Percentiles rank a stretch among this genome's conserved stretches.
Conservation (phyloP, 2,797 vertebrate genomes). For the Poecilia picta region DNA sequence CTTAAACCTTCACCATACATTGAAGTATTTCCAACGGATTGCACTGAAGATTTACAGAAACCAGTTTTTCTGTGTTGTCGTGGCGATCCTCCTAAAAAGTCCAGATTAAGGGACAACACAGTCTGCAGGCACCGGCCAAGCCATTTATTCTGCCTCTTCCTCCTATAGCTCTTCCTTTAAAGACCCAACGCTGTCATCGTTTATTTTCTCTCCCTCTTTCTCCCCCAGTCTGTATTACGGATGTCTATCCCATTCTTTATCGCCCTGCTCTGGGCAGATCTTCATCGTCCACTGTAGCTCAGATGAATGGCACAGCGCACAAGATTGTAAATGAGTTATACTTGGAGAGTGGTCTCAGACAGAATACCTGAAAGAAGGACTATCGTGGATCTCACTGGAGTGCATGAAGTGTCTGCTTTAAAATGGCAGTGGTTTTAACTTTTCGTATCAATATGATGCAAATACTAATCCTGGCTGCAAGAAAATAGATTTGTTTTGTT, state of each 20-base stretch:
- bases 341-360: slow-evolving; percentile 27
- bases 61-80: slow-evolving; percentile 18
- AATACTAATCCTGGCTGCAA: slow-evolving; percentile 27
- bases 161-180: slow-evolving; percentile 37
- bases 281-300: slow-evolving; percentile 39
- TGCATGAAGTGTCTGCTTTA: slow-evolving; percentile 14
- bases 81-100: slow-evolving; percentile 36
- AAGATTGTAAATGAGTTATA: slow-evolving; percentile 48
- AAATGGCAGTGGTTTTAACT: slow-evolving; percentile 13
- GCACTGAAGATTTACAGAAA: slow-evolving; percentile 11
- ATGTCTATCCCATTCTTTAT: slow-evolving; percentile 44
- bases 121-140: slow-evolving; percentile 35
- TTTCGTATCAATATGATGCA: not conserved
- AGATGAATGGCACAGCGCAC: slow-evolving; percentile 50
- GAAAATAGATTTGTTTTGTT: slow-evolving; percentile 4
- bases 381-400: slow-evolving; percentile 24
- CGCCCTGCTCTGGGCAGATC: slow-evolving; percentile 34
- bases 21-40: slow-evolving; percentile 15
- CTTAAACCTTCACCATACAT: slow-evolving; percentile 8
- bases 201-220: not conserved
- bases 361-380: slow-evolving; percentile 17
- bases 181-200: slow-evolving; percentile 53
- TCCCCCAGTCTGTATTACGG: slow-evolving; percentile 13
- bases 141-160: slow-evolving; percentile 40
- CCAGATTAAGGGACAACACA: slow-evolving; percentile 52